Percentiles rank a stretch among this genome's conserved stretches.
Evolutionary conservation across 1,140 invertebrate species (phyloP).

Genomic region (Pseudomyrmex sp.): DNA sequence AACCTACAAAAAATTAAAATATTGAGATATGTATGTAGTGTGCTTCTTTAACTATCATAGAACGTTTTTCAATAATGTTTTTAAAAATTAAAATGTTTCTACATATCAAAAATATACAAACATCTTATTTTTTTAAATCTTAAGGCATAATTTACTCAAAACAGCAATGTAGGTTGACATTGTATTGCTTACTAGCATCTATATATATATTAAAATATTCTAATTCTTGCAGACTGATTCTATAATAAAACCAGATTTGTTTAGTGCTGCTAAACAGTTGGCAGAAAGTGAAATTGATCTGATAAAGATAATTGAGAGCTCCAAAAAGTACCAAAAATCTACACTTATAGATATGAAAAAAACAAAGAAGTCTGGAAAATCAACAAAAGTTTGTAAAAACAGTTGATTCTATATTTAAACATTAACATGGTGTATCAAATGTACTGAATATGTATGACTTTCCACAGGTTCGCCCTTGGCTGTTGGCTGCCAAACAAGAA

Average conservation of each 20-base stretch:
- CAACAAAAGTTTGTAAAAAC: slow-evolving; percentile 69
- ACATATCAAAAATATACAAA: too few relatives aligned
- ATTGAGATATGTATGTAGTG: too few relatives aligned
- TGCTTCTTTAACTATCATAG: too few relatives aligned
- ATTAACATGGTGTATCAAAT: slow-evolving; percentile 1
- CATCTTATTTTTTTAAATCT: too few relatives aligned
- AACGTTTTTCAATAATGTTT: too few relatives aligned
- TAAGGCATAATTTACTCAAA: too few relatives aligned
- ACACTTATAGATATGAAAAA: slow-evolving; percentile 67
- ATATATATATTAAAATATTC: background rate
- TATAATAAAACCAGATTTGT: slow-evolving; percentile 70
- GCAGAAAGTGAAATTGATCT: slow-evolving; percentile 81
- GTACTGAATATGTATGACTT: background rate
- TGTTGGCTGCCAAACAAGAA: slow-evolving; percentile 81
- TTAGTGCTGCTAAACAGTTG: slow-evolving; percentile 79
- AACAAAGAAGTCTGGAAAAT: slow-evolving; percentile 64
- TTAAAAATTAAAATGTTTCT: too few relatives aligned
- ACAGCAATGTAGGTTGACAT: too few relatives aligned
- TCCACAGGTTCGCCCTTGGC: slow-evolving; percentile 79
- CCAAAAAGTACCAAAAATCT: slow-evolving; percentile 62
- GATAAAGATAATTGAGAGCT: slow-evolving; percentile 78
- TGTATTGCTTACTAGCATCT: too few relatives aligned
- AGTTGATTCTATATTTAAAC: slow-evolving; percentile 12
- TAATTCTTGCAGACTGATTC: slow-evolving; percentile 71
- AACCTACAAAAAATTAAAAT: too few relatives aligned